These are phyloP conservation scores for Nyctibius grandis DNA, from an alignment of 2,797 vertebrate species.

Conservation along the genomic window DNA sequence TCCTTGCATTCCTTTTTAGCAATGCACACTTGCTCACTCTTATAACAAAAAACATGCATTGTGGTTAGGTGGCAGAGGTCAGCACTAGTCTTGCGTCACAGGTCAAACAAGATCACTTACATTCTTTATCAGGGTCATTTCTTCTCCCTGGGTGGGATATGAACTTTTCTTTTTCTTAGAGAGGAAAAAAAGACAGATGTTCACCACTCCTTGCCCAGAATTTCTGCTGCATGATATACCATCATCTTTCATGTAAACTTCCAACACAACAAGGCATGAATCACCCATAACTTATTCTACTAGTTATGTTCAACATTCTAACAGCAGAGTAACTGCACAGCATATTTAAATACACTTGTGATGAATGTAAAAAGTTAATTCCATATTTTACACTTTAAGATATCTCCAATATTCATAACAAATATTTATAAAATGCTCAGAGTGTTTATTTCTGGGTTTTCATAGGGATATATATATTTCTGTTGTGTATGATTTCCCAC, in stretches of 20 bases:
- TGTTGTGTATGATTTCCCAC: not conserved
- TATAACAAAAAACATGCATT: slow-evolving; percentile 71
- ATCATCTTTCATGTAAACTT: slow-evolving; percentile 25
- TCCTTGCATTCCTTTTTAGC: slow-evolving; percentile 59
- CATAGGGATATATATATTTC: not conserved
- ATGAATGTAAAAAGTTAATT: not conserved
- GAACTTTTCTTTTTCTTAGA: slow-evolving; percentile 67
- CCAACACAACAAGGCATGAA: not conserved
- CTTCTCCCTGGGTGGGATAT: slow-evolving; percentile 77
- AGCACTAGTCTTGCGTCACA: slow-evolving; percentile 54
- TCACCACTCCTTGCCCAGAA: slow-evolving; percentile 60
- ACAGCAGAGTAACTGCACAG: not conserved
- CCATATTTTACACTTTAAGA: not conserved
- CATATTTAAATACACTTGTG: not conserved
- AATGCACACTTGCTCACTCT: slow-evolving; percentile 42
- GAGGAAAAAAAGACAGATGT: slow-evolving; percentile 74
- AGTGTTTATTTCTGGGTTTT: not conserved
- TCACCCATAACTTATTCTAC: not conserved
- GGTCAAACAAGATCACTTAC: slow-evolving; percentile 74
- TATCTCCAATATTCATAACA: not conserved
- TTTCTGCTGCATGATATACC: not conserved
- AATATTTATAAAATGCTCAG: not conserved
- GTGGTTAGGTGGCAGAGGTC: slow-evolving; percentile 59
- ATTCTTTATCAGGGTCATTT: slow-evolving; percentile 76
- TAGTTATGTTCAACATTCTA: not conserved